A percentile compares a stretch with the other conserved stretches of the same genome.
Conservation (phyloP, 2,113 vertebrate species). For the Sinocyclocheilus grahami region DNA sequence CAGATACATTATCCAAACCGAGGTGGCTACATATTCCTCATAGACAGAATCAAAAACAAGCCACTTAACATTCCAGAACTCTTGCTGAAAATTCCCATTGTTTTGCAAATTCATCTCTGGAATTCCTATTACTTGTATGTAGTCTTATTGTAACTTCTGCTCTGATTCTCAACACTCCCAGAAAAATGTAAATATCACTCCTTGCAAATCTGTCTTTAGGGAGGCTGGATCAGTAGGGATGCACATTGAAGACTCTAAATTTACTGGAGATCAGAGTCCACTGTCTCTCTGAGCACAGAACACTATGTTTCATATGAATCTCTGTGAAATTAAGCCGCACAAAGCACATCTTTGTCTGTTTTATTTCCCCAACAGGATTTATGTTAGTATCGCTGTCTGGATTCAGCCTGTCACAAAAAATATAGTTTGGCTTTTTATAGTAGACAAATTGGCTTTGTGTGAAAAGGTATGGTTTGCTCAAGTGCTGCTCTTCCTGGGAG, state of each 20-base stretch:
- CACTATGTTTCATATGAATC: slow-evolving; percentile 72
- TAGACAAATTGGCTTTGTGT: slow-evolving; percentile 63
- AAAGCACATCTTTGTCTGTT: slow-evolving; percentile 74
- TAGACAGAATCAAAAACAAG: slow-evolving; percentile 8
- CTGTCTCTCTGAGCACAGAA: slow-evolving; percentile 50
- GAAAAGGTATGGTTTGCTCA: slow-evolving; percentile 48
- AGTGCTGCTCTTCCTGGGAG: slow-evolving; percentile 2
- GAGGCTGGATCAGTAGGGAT: slow-evolving; percentile 24
- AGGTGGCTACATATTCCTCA: slow-evolving; percentile 5
- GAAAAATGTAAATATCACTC: slow-evolving; percentile 36
- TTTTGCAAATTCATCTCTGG: slow-evolving; percentile 1
- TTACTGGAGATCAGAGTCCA: slow-evolving; percentile 69
- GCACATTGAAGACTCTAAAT: slow-evolving; percentile 58
- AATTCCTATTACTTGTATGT: background rate
- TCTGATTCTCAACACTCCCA: slow-evolving; percentile 1
- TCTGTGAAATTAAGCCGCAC: slow-evolving; percentile 67
- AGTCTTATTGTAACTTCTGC: background rate
- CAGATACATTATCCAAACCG: slow-evolving; percentile 11
- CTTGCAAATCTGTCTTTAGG: slow-evolving; percentile 53
- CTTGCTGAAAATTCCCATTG: slow-evolving; percentile 22
- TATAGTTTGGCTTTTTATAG: slow-evolving; percentile 48
- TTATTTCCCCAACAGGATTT: slow-evolving; percentile 43
- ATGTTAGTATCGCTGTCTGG: slow-evolving; percentile 63
- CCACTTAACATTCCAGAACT: slow-evolving; percentile 11
- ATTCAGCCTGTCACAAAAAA: slow-evolving; percentile 60